A percentile compares a stretch with the other conserved stretches of the same genome.
Evolutionary conservation across 1,140 invertebrate genomes (phyloP).

Genomic region (Trinorchestia longiramus): DNA sequence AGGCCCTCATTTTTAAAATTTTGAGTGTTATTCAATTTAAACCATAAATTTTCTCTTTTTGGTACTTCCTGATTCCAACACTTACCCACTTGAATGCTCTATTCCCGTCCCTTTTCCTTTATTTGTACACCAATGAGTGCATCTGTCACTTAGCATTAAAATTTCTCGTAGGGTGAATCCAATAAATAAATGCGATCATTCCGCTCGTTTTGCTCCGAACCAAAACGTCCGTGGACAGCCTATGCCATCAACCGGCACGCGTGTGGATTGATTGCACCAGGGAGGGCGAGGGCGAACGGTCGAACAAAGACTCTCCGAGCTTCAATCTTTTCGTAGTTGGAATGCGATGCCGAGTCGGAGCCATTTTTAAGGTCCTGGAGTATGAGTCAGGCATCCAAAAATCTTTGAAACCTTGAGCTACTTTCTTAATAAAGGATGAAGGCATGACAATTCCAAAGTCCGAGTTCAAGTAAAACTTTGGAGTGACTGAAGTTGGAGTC

Average conservation of each 20-base stretch:
- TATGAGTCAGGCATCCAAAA: not conserved
- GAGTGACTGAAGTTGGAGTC: not conserved
- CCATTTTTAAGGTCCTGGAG: not conserved
- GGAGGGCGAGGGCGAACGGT: not conserved
- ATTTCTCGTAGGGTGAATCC: slow-evolving; percentile 16
- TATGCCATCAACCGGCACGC: not conserved
- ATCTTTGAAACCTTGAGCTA: not conserved
- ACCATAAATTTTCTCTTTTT: not conserved
- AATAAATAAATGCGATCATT: slow-evolving; percentile 25
- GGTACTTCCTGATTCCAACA: not conserved
- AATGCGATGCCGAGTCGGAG: not conserved
- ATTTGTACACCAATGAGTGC: not conserved
- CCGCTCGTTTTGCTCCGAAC: not conserved
- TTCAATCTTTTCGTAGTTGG: not conserved
- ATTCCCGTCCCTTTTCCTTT: not conserved
- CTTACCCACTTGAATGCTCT: not conserved
- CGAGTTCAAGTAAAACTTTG: not conserved
- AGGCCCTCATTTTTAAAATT: not conserved
- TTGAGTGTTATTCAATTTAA: not conserved
- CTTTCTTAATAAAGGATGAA: not conserved
- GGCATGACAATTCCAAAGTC: not conserved
- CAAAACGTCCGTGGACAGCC: not conserved
- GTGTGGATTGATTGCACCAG: not conserved
- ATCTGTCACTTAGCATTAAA: slow-evolving; percentile 22
- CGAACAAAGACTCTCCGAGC: not conserved